Conservation (phyloP, 53 echinoderm and acorn worm species). For the Apostichopus leukothele region DNA sequence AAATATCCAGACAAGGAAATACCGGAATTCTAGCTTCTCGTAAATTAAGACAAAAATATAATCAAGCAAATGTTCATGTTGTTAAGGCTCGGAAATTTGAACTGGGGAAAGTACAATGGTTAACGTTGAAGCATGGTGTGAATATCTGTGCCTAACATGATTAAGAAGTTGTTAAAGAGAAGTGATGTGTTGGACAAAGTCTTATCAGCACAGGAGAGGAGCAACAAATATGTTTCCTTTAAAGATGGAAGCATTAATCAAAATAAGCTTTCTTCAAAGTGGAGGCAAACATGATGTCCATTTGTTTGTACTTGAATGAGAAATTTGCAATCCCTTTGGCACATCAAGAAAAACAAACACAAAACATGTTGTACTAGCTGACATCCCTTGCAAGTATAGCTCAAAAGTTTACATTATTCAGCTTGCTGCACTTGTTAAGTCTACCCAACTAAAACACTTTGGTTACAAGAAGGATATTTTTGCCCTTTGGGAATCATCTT, state of each 20-base stretch:
- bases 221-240: constrained; percentile 24
- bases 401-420: too few species aligned
- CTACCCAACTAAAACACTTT: too few species aligned
- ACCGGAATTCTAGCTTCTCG: background rate
- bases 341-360: background rate
- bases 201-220: constrained; percentile 9
- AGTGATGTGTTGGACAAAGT: constrained; percentile 33
- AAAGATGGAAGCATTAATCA: constrained; percentile 27
- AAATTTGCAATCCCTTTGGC: background rate
- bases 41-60: background rate
- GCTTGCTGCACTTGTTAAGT: too few species aligned
- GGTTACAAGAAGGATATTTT: too few species aligned
- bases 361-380: constrained; percentile 26
- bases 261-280: background rate
- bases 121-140: too few species aligned
- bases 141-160: too few species aligned
- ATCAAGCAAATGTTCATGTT: too few species aligned
- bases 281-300: constrained; percentile 11
- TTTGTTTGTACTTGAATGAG: constrained; percentile 23
- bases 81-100: too few species aligned
- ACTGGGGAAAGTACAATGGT: too few species aligned
- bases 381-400: constrained; percentile 24
- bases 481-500: too few species aligned
- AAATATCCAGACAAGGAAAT: background rate
- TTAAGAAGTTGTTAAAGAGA: constrained; percentile 21